phyloP scores from a whole-genome alignment of 92 coral and sea anemone species.

The Bergia sp. region DNA sequence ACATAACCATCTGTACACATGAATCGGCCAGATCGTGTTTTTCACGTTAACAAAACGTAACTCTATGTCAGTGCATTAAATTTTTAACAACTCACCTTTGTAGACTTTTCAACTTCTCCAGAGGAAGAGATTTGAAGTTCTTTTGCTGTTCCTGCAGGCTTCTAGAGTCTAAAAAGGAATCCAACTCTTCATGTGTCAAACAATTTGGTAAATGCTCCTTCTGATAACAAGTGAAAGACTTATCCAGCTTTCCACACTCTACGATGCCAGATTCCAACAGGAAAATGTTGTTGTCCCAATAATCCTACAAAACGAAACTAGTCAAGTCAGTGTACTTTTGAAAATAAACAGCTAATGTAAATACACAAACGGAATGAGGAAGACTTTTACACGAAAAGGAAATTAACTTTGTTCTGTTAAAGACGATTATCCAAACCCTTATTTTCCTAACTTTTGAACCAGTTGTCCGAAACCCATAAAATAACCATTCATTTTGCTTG shows the following conservation, averaged over 20 bases:
- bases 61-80: background rate
- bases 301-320: background rate
- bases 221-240: conserved; percentile 14
- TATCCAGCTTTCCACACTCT: conserved; percentile 34
- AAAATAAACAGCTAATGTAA: background rate
- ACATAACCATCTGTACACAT: too few species aligned
- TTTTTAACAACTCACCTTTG: background rate
- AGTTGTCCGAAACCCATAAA: too few species aligned
- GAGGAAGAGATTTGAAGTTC: conserved; percentile 24
- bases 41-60: background rate
- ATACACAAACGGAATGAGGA: background rate
- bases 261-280: conserved; percentile 29
- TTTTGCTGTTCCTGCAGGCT: conserved; percentile 22
- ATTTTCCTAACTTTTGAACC: too few species aligned
- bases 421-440: too few species aligned
- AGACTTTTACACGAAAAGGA: background rate
- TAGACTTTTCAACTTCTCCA: conserved; percentile 1
- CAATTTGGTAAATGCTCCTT: conserved; percentile 8
- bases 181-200: conserved; percentile 19
- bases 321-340: background rate
- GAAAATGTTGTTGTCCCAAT: conserved; percentile 18
- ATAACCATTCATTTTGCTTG: too few species aligned
- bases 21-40: background rate
- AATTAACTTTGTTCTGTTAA: background rate
- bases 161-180: conserved; percentile 18